Conservation (phyloP, 2,888 invertebrate genomes). For the Phalangium opilio region DNA sequence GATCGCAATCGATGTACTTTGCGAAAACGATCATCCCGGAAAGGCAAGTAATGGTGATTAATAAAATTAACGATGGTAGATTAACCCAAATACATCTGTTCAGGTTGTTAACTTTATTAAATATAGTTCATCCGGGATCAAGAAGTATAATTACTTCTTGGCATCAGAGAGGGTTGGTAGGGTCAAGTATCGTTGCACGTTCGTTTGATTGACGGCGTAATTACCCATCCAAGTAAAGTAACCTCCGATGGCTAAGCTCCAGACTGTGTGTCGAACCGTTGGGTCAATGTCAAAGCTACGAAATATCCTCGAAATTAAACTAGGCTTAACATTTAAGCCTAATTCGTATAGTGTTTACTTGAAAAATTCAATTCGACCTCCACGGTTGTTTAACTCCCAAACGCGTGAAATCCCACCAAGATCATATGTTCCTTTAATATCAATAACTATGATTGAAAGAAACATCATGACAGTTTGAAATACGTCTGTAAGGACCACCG, state of each 20-base stretch:
- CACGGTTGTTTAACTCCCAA: conserved; percentile 18
- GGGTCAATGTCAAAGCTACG: conserved; percentile 56
- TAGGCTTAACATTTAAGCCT: no score
- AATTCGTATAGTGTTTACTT: conserved; percentile 10
- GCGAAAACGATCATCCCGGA: conserved; percentile 72
- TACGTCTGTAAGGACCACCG: conserved; percentile 32
- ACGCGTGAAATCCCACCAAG: conserved; percentile 23
- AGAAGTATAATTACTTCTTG: conserved; percentile 44
- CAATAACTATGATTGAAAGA: conserved; percentile 27
- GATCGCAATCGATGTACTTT: conserved; percentile 70
- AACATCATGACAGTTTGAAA: conserved; percentile 31
- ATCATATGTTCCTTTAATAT: conserved; percentile 24
- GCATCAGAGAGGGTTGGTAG: conserved; percentile 63
- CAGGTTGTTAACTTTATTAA: neutral
- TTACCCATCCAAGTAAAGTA: conserved; percentile 82
- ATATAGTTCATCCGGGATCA: no score
- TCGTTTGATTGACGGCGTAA: conserved; percentile 85
- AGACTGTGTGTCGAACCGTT: conserved; percentile 71
- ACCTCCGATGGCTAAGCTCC: conserved; percentile 67
- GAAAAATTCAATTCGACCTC: conserved; percentile 21
- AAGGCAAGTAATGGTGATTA: conserved; percentile 70
- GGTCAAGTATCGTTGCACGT: conserved; percentile 79
- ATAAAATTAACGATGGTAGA: conserved; percentile 53
- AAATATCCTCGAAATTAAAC: no score
- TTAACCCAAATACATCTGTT: conserved; percentile 58